Base-by-base conservation (phyloP, 2,797 vertebrate species). In the Ctenopoma multispine region DNA sequence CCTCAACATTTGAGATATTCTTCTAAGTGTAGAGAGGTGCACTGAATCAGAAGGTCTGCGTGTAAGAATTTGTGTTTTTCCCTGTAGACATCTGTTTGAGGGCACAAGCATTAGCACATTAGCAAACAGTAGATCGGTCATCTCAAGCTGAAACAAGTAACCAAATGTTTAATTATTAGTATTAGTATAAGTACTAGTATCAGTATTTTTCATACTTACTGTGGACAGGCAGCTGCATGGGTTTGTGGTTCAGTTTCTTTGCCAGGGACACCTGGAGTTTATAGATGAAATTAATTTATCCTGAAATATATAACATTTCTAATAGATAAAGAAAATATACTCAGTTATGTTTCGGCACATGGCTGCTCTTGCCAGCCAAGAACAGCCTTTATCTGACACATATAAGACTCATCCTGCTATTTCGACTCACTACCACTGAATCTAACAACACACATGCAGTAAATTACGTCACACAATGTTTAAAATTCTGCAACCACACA, bases 261-360 rank as follows among this genome's bases (percentile, higher is more conserved):
- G 31, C 9, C 31, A 34, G 3, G 8, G 31, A 34, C 7, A 34
- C 29, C 29, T 31, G 31, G 3, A 34, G 31, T 34, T 34, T 10
- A 34, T 8, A 10, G 31, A 29, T 5, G 5, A 34, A 34, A 34
- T 34, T 9, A 9, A 34, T 34, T 34, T 34, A 34, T 41, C 14
- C 15, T 15, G 15, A 21, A 69, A 63, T 69, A 62, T 13, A 36
- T 27, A 9, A 38, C 24, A 34, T 63, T 54, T 68, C 23, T 49
- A 38, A 27, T 9, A 29, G 5, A 7, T 17, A 29, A 27, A 27
- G 5, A 12, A 27, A 24, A 27, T 38, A 23, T 3, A 48, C 21
- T 31, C 3, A 17, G 3, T 17, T 17, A 31, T 27, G 18, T 72
- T 18, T 2, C 43, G 60, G 36, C 8, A 4, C 24, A 15, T 41